These are phyloP conservation scores for Catharus bicknelli DNA, from an alignment of 2,113 vertebrate genomes.

Conservation along the genomic window DNA sequence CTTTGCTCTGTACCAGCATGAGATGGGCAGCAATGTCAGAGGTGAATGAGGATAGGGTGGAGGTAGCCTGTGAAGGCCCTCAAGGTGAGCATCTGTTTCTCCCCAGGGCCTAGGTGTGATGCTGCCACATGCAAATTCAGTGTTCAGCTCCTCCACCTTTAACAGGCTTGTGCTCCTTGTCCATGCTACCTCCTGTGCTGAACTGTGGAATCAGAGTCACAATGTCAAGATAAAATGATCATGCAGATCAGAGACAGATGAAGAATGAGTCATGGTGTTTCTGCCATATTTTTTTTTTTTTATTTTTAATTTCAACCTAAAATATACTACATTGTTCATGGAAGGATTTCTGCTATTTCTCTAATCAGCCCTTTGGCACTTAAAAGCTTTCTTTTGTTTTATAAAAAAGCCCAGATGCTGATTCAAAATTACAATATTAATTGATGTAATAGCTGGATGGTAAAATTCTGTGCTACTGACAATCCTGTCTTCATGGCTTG, in stretches of 20 bases:
- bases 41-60: neutral
- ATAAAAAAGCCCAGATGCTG: neutral
- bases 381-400: neutral
- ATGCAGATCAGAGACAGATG: neutral
- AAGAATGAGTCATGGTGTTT: neutral
- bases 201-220: neutral
- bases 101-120: neutral
- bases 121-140: neutral
- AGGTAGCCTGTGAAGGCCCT: neutral
- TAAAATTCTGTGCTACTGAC: neutral
- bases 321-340: neutral
- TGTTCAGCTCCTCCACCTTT: fast-evolving
- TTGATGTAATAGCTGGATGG: neutral
- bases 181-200: neutral
- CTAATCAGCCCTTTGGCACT: neutral
- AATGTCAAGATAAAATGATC: neutral
- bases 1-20: neutral
- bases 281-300: neutral
- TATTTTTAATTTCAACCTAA: neutral
- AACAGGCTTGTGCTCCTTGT: neutral
- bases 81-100: neutral
- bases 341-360: neutral
- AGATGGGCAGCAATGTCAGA: neutral
- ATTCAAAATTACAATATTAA: neutral
- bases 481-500: neutral